Percentiles rank a stretch among this genome's conserved stretches.
Evolutionary conservation across 2,888 invertebrate species (phyloP).

Genomic region (Amitus sp.): DNA sequence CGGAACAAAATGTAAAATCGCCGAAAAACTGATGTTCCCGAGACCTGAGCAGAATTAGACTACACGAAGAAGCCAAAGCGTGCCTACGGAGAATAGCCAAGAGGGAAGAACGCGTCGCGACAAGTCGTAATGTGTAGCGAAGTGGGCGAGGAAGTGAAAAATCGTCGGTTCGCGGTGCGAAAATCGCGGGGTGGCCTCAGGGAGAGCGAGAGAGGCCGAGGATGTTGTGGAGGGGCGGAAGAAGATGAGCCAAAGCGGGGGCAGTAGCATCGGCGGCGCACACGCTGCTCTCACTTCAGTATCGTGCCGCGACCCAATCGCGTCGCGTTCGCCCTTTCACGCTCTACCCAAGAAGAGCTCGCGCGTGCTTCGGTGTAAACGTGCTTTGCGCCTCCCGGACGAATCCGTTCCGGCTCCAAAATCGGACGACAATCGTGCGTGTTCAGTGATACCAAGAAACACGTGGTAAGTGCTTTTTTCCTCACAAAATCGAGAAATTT

Average conservation of each 20-base stretch:
- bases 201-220: constrained; percentile 12
- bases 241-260: constrained; percentile 43
- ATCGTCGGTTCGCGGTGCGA: neutral
- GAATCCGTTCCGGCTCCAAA: constrained; percentile 9
- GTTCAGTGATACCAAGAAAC: constrained; percentile 3
- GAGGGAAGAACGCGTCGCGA: too few species aligned
- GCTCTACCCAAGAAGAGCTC: constrained; percentile 7
- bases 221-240: constrained; percentile 20
- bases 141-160: neutral
- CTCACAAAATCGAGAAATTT: neutral
- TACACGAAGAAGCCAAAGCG: too few species aligned
- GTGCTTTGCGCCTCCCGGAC: constrained; percentile 25
- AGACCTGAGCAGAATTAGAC: too few species aligned
- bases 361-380: constrained; percentile 26
- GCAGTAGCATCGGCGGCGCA: constrained; percentile 52
- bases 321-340: constrained; percentile 50
- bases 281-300: constrained; percentile 60
- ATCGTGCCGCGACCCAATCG: constrained; percentile 61
- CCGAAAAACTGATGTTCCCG: too few species aligned
- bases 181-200: constrained; percentile 11
- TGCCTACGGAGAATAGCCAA: too few species aligned
- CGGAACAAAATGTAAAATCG: too few species aligned
- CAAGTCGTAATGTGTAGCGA: too few species aligned
- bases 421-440: constrained; percentile 8
- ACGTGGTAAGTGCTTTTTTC: constrained; percentile 5